Evolutionary conservation across 2,113 vertebrate species (phyloP).

Genomic region (Cichladusa arquata): DNA sequence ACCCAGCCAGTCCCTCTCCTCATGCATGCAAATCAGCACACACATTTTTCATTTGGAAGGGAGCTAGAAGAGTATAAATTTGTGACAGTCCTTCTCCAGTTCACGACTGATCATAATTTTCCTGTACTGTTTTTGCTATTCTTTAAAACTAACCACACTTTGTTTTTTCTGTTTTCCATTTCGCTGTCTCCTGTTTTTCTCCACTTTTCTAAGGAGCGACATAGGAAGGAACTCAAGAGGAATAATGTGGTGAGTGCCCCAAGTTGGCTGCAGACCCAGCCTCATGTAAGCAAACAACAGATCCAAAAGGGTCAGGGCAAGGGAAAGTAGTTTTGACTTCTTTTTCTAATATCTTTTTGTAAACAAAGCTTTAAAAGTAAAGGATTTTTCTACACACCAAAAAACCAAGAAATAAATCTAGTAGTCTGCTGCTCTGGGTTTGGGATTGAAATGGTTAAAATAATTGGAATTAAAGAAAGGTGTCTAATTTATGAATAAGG

Average conservation of each 20-base stretch:
- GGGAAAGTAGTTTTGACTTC: neutral
- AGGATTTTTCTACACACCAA: neutral
- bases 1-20: neutral
- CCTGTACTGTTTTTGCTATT: neutral
- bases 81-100: neutral
- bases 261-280: accelerated
- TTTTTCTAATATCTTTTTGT: neutral
- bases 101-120: neutral
- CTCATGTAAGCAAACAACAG: neutral
- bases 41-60: neutral
- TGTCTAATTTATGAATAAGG: neutral
- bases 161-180: neutral
- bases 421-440: neutral
- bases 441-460: neutral
- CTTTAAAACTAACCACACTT: neutral
- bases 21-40: neutral
- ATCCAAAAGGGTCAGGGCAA: accelerated
- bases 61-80: neutral
- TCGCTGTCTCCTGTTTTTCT: accelerated
- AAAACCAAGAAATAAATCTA: neutral
- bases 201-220: neutral
- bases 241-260: accelerated
- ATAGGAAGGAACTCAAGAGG: neutral
- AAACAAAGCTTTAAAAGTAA: neutral
- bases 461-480: neutral